These are phyloP conservation scores for Brachyalestes nurse DNA, from an alignment of 2,797 vertebrate species.

Conservation along the genomic window DNA sequence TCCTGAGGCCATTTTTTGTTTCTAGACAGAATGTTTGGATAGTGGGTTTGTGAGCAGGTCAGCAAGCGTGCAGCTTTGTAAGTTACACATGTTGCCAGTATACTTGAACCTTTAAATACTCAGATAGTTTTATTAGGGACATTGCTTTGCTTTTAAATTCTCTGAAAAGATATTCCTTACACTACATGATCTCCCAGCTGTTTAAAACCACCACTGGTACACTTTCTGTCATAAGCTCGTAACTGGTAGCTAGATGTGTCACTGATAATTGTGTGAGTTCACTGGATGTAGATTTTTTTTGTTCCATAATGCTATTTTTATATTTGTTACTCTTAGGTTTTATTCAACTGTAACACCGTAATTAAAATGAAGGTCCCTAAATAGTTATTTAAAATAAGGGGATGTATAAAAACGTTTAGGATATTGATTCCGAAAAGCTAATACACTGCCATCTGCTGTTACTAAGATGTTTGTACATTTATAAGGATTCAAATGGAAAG, in stretches of 20 bases:
- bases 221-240: neutral
- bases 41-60: neutral
- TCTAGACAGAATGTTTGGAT: too few relatives aligned
- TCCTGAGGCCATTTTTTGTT: neutral
- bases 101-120: neutral
- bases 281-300: too few relatives aligned
- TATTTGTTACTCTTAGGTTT: too few relatives aligned
- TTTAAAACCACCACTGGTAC: neutral
- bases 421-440: neutral
- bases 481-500: neutral
- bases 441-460: conserved; percentile 1
- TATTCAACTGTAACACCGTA: too few relatives aligned
- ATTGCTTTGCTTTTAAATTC: neutral
- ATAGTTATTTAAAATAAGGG: too few relatives aligned
- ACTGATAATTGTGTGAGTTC: too few relatives aligned
- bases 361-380: too few relatives aligned
- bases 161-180: neutral
- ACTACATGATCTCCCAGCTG: neutral
- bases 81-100: neutral
- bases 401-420: too few relatives aligned
- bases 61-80: neutral
- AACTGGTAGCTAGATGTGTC: too few relatives aligned
- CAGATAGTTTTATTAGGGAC: neutral
- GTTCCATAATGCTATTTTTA: too few relatives aligned
- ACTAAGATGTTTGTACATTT: neutral